Evolutionary conservation across 2,888 invertebrate species (phyloP), one percentile per base, ranked within the genome.

Genomic region (Amblyjoppa proteus): DNA sequence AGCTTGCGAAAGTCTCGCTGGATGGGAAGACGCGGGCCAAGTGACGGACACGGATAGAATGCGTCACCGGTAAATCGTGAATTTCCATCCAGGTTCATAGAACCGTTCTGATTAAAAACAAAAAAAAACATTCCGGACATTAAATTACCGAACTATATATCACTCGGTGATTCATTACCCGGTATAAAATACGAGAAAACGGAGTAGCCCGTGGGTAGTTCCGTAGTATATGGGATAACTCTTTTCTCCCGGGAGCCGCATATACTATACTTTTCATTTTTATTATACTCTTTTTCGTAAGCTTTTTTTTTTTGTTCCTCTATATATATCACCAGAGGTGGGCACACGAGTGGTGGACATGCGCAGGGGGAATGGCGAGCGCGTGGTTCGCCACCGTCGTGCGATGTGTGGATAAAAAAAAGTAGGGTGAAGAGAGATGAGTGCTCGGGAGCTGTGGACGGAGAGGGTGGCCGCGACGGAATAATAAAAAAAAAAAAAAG

Each of bases 371-470:
- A 45, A 70, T 66, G 74, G 73, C 68, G 71, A 31, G 79, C 78
- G 73, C 70, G 79, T 77, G 78, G 77, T 64, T 77, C 86, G 81
- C 71, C 79, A 69, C 76, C 41, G 71, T 49, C 34, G 78, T 77
- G 80, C 68, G 70, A 81, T 77, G 53, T 71, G 51, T 20, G 78
- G 80, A 81, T 83, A 79, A 80, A 79, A 80, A 79, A 84, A 69
- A 56, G 3, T 49, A 74, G 69, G 76, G 69, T 66, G 70, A 71
- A 58, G 78, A 83, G 82, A 56, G 77, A 75, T 71, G 66, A 71
- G 80, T 53, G 66, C 68, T 41, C 38, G 38, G 38, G 51, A 34
- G 76, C 25, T 25, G 58, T 70, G 81, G 78, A 75, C 75, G 66
- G 49, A 71, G 53, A 73, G 74, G 69, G 74, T 69, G 49, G 70